Percentiles rank a stretch among this genome's conserved stretches.
These are phyloP conservation scores for Diuraphis noxia DNA, from an alignment of 1,140 invertebrate genomes.

Conservation along the genomic window DNA sequence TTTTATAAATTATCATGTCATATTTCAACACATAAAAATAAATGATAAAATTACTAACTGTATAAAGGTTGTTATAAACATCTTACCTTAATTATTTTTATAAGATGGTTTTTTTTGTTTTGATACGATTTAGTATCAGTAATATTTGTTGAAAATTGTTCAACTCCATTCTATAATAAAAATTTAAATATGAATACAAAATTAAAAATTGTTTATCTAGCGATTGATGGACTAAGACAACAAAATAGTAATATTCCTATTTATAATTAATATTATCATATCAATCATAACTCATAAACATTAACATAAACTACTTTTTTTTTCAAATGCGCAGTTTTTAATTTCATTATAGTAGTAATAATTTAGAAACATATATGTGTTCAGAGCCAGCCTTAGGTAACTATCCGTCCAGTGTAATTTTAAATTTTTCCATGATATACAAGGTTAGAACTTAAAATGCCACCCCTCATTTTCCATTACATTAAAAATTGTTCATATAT, in stretches of 20 bases:
- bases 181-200: neutral
- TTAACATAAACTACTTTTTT: too few species aligned
- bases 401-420: too few species aligned
- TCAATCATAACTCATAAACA: neutral
- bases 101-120: neutral
- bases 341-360: too few species aligned
- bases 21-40: neutral
- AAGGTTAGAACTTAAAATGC: too few species aligned
- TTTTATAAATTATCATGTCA: neutral
- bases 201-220: neutral
- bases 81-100: constrained; percentile 39
- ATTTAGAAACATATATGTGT: too few species aligned
- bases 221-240: neutral
- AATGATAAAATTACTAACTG: neutral
- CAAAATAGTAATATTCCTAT: neutral
- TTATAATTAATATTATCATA: neutral
- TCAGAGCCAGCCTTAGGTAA: too few species aligned
- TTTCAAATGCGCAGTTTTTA: too few species aligned
- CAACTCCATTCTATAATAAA: constrained; percentile 28
- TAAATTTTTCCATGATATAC: too few species aligned
- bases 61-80: neutral
- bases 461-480: too few species aligned
- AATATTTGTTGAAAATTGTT: constrained; percentile 10
- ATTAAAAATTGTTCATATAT: too few species aligned
- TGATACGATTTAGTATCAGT: constrained; percentile 21